Conservation (phyloP, 2,113 vertebrate genomes). For the Trochalopteron elliotii region DNA sequence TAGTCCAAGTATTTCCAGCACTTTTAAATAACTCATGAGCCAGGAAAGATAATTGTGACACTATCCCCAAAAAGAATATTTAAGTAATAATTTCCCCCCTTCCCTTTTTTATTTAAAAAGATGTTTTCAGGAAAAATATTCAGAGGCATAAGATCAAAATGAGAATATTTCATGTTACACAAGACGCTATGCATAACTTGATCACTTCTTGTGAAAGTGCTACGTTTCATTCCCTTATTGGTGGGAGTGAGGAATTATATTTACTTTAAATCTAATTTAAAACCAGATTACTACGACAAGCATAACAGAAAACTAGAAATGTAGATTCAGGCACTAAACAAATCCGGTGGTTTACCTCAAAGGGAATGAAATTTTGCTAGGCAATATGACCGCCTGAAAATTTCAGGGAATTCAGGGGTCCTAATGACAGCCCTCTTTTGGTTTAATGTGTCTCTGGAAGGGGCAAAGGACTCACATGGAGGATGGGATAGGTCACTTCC, state of each 20-base stretch:
- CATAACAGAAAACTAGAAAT: neutral
- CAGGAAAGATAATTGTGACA: neutral
- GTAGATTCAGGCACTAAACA: neutral
- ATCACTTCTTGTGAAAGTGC: neutral
- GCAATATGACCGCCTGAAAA: neutral
- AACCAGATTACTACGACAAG: neutral
- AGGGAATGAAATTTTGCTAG: neutral
- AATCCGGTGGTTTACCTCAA: neutral
- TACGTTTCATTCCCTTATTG: rapidly evolving
- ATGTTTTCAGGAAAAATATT: neutral
- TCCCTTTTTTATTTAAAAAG: neutral
- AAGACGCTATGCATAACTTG: neutral
- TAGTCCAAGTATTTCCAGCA: neutral
- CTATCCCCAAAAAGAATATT: neutral
- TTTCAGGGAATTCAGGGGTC: neutral
- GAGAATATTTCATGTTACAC: neutral
- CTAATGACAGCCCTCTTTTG: neutral
- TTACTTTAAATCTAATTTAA: neutral
- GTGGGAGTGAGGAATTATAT: neutral
- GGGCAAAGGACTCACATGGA: neutral
- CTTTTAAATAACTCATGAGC: neutral
- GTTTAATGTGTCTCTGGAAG: neutral
- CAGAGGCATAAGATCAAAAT: neutral
- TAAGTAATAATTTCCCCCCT: neutral
- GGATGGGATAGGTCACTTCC: neutral